phyloP scores from a whole-genome alignment of 2,888 invertebrate genomes.

The Rhaphigaster nebulosa region DNA sequence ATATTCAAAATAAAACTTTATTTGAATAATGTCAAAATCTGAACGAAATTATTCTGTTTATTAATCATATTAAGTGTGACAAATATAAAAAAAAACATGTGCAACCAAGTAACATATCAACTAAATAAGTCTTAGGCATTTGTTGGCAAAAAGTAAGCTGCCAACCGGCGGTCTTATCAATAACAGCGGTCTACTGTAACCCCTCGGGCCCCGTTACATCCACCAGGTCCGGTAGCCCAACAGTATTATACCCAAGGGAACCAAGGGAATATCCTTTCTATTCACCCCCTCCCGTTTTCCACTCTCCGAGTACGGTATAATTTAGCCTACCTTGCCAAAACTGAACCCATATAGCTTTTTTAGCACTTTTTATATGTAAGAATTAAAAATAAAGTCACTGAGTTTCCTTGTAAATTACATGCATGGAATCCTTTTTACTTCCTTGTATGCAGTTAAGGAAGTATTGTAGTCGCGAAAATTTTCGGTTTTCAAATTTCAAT shows the following conservation, averaged over 20 bases:
- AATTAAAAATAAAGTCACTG: not conserved
- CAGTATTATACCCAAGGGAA: not conserved
- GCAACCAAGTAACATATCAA: no score
- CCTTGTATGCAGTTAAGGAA: no score
- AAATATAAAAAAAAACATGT: no score
- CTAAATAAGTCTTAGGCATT: not conserved
- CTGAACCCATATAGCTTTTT: not conserved
- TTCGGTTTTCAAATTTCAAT: no score
- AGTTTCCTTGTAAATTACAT: not conserved
- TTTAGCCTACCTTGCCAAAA: not conserved
- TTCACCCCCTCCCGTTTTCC: not conserved
- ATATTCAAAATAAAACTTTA: no score
- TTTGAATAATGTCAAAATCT: no score
- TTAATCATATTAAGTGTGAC: no score
- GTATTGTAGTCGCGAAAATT: no score
- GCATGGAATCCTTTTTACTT: not conserved
- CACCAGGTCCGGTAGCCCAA: not conserved
- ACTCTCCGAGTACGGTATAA: not conserved
- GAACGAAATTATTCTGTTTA: no score
- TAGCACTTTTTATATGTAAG: not conserved
- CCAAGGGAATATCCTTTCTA: not conserved
- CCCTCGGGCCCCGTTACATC: not conserved
- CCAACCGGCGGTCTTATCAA: constrained; percentile 1
- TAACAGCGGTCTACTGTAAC: not conserved
- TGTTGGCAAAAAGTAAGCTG: not conserved